Percentiles rank a stretch among this genome's conserved stretches.
phyloP scores from a whole-genome alignment of 2,113 vertebrate genomes.

The Labeo catla region DNA sequence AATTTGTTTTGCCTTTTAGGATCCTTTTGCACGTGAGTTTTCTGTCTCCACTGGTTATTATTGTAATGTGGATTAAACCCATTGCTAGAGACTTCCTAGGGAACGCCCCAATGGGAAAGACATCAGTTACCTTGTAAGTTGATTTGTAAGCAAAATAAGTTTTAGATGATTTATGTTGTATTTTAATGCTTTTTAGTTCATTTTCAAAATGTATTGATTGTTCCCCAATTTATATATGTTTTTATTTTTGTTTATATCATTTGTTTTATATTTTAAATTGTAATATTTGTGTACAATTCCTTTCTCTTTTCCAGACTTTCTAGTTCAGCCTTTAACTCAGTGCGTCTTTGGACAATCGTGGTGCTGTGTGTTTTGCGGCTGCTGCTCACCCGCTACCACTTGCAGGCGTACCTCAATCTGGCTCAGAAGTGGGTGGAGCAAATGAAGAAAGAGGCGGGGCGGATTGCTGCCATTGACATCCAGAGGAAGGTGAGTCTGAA shows the following conservation, averaged over 20 bases:
- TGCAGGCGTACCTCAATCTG: conserved; percentile 94
- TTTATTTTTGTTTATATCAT: too few species aligned
- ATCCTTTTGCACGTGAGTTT: conserved; percentile 87
- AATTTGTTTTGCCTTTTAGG: conserved; percentile 68
- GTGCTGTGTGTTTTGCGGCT: conserved; percentile 81
- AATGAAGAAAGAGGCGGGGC: conserved; percentile 87
- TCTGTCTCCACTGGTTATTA: conserved; percentile 84
- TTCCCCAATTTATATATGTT: too few species aligned
- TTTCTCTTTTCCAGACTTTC: conserved; percentile 80
- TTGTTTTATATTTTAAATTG: neutral
- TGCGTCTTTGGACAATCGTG: conserved; percentile 87
- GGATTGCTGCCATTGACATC: conserved; percentile 87
- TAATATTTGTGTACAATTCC: neutral
- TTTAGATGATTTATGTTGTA: too few species aligned
- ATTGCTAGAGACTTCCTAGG: conserved; percentile 88
- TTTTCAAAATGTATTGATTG: too few species aligned
- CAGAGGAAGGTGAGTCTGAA: conserved; percentile 82
- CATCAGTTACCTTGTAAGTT: conserved; percentile 82
- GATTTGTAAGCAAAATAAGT: neutral
- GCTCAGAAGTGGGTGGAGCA: conserved; percentile 87
- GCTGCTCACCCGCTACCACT: conserved; percentile 80
- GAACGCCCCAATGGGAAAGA: conserved; percentile 81
- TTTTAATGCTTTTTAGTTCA: too few species aligned
- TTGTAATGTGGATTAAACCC: conserved; percentile 90
- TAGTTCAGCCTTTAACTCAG: conserved; percentile 78